These are phyloP conservation scores for Phylloscopus collybita DNA, from an alignment of 2,797 vertebrate genomes.

Conservation along the genomic window DNA sequence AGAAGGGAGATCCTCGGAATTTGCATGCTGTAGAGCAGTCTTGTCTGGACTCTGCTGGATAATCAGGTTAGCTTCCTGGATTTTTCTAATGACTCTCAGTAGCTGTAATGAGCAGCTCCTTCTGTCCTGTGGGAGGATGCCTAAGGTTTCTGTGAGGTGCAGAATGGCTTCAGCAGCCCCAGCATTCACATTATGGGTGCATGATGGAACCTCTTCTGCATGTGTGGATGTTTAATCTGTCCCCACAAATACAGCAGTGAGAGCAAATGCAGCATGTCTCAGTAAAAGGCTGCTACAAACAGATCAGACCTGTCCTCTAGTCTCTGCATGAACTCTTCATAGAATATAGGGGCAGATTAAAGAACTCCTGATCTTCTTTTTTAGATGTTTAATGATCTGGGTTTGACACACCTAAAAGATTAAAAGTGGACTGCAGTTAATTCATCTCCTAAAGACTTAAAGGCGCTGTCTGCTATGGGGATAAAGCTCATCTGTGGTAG, in stretches of 20 bases:
- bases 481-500: conserved; percentile 43
- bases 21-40: not conserved
- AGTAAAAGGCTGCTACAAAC: not conserved
- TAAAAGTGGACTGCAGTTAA: conserved; percentile 52
- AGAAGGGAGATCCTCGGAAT: not conserved
- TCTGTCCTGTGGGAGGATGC: not conserved
- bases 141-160: not conserved
- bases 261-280: not conserved
- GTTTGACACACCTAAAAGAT: conserved; percentile 53
- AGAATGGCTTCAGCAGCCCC: not conserved
- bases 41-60: not conserved
- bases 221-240: not conserved
- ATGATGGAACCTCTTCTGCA: not conserved
- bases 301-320: not conserved
- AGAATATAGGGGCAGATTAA: conserved; percentile 8
- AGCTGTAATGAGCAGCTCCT: not conserved
- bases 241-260: not conserved
- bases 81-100: not conserved
- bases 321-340: not conserved
- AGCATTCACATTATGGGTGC: not conserved
- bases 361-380: conserved; percentile 8
- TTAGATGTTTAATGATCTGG: conserved; percentile 17
- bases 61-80: not conserved
- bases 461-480: conserved; percentile 8
- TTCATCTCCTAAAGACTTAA: conserved; percentile 30